These are phyloP conservation scores for Halcyon badia DNA, from an alignment of 2,797 vertebrate genomes.

Conservation along the genomic window DNA sequence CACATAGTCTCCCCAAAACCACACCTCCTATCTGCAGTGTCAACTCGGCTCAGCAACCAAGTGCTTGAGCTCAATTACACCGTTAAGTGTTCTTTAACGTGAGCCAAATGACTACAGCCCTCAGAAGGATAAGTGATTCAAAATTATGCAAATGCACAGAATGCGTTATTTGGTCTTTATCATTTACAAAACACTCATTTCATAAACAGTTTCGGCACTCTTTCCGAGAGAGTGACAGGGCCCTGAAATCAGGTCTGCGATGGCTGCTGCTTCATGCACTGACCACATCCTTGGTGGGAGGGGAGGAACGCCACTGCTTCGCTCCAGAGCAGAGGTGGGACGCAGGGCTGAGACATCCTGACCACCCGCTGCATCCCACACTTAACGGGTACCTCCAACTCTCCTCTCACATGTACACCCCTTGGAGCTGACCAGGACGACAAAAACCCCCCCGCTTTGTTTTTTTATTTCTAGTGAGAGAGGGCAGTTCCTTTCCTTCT, in stretches of 20 bases:
- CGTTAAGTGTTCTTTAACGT: background rate
- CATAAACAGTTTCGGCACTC: background rate
- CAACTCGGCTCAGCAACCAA: background rate
- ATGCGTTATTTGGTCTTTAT: constrained; percentile 25
- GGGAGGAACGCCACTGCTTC: accelerated
- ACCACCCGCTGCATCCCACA: accelerated
- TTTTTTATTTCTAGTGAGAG: background rate
- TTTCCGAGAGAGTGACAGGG: background rate
- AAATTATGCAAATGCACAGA: constrained; percentile 37
- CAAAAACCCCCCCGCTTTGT: accelerated
- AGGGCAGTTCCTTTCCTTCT: background rate
- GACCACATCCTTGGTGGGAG: accelerated
- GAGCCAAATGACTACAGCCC: constrained; percentile 1
- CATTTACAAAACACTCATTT: background rate
- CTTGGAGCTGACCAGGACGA: background rate
- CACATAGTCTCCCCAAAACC: accelerated
- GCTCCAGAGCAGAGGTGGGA: background rate
- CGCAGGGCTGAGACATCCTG: accelerated
- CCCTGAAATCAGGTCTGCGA: background rate
- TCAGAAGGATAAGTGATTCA: constrained; percentile 47
- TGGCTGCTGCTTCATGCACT: accelerated
- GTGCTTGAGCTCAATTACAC: background rate
- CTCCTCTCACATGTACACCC: accelerated
- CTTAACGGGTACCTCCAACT: accelerated
- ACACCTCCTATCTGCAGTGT: background rate